Evolutionary conservation across 1,140 invertebrate species (phyloP).

Genomic region (Scaptomyza hsui): DNA sequence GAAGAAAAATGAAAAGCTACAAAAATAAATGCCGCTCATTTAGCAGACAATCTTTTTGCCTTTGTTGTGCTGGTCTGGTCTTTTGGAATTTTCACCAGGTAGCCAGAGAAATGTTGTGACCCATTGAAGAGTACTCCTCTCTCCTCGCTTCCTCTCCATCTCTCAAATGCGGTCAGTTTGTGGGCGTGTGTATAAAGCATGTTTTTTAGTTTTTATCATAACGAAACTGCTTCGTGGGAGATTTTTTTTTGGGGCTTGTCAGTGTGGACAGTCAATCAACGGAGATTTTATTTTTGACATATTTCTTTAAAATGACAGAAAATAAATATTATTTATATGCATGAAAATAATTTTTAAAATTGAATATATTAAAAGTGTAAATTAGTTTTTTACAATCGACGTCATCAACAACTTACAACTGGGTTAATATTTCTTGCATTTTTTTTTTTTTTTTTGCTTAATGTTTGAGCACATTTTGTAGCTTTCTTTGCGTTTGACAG

Average conservation of each 20-base stretch:
- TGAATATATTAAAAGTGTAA: background rate
- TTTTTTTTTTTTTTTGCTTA: conserved; percentile 6
- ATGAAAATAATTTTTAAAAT: conserved; percentile 20
- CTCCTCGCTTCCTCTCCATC: background rate
- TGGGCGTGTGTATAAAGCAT: conserved; percentile 46
- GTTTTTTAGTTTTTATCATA: conserved; percentile 10
- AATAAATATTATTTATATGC: conserved; percentile 8
- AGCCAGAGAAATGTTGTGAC: conserved; percentile 20
- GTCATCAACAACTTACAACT: conserved; percentile 14
- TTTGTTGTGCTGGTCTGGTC: background rate
- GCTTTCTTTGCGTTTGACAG: conserved; percentile 12
- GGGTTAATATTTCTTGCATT: conserved; percentile 21
- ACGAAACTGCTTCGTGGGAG: background rate
- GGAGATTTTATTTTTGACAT: conserved; percentile 17
- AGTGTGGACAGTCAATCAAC: conserved; percentile 20
- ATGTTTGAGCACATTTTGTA: conserved; percentile 4
- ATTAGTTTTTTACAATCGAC: background rate
- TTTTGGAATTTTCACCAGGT: conserved; percentile 76
- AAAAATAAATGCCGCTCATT: conserved; percentile 55
- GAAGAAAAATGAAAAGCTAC: conserved; percentile 38
- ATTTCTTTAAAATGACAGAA: background rate
- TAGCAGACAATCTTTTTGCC: conserved; percentile 25
- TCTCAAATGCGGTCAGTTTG: conserved; percentile 32
- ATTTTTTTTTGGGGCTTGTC: background rate
- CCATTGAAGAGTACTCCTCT: conserved; percentile 5